phyloP scores from a whole-genome alignment of 1,140 invertebrate species.

The Drosophila persimilis region DNA sequence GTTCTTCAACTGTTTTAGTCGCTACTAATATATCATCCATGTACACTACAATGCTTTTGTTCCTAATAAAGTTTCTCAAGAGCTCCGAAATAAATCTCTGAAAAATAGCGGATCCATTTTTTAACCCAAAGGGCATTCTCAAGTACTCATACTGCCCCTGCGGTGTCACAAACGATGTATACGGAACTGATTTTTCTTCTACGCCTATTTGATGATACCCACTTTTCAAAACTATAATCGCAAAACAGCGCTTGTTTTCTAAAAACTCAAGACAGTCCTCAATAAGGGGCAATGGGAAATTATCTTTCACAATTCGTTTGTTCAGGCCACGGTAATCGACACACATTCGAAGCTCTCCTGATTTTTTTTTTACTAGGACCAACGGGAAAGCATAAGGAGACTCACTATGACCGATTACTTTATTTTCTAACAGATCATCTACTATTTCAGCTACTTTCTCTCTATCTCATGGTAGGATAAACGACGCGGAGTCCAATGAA shows the following conservation, averaged over 20 bases:
- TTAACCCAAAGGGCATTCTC: conserved; percentile 10
- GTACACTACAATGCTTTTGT: not conserved
- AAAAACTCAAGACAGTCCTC: conserved; percentile 2
- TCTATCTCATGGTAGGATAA: no score
- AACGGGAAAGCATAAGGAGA: no score
- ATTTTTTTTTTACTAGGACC: not conserved
- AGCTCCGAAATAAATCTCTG: not conserved
- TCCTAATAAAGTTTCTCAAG: conserved; percentile 8
- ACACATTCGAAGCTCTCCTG: not conserved
- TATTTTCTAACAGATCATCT: no score
- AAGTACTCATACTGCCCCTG: conserved; percentile 9
- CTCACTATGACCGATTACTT: not conserved
- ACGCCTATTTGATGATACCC: no score
- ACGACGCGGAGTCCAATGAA: no score
- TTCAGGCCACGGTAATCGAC: conserved; percentile 19
- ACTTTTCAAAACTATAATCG: not conserved
- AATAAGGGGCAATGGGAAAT: conserved; percentile 14
- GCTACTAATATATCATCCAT: conserved; percentile 4
- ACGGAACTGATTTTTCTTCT: not conserved
- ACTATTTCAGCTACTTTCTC: no score
- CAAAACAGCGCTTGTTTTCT: conserved; percentile 2
- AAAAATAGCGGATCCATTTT: conserved; percentile 1
- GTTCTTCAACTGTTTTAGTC: no score
- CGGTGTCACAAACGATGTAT: conserved; percentile 1
- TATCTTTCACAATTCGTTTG: conserved; percentile 3